A percentile compares a stretch with the other conserved stretches of the same genome.
These are phyloP conservation scores for Dasyurus viverrinus DNA, from an alignment of 2,113 vertebrate genomes.

Conservation along the genomic window DNA sequence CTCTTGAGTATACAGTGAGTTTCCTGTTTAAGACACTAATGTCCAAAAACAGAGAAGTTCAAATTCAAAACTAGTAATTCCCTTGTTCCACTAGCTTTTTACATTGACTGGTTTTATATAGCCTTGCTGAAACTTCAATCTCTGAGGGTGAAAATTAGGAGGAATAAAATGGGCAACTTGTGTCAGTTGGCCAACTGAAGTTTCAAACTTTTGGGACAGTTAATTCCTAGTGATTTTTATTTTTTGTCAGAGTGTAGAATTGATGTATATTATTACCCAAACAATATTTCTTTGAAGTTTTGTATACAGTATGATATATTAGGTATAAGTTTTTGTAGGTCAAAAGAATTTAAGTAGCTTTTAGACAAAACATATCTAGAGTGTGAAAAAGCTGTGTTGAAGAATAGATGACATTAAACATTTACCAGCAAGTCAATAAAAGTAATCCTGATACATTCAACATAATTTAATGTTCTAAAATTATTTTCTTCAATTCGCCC, in stretches of 20 bases:
- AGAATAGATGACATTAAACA: slow-evolving; percentile 75
- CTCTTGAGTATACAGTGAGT: background rate
- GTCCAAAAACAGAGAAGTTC: slow-evolving; percentile 16
- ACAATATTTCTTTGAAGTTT: slow-evolving; percentile 75
- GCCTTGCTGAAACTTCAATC: background rate
- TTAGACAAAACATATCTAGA: slow-evolving; percentile 79
- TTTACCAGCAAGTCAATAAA: slow-evolving; percentile 80
- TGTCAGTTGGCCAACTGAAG: slow-evolving; percentile 39
- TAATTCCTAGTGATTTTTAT: slow-evolving; percentile 68
- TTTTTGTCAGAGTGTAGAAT: slow-evolving; percentile 69
- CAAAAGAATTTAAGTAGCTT: slow-evolving; percentile 78
- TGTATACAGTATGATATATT: slow-evolving; percentile 74
- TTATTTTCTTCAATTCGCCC: slow-evolving; percentile 68
- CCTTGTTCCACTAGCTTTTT: slow-evolving; percentile 24
- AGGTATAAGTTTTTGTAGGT: slow-evolving; percentile 80
- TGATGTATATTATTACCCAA: slow-evolving; percentile 76
- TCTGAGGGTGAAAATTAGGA: background rate
- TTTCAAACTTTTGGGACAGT: slow-evolving; percentile 53
- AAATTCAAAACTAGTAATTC: slow-evolving; percentile 46
- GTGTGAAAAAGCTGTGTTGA: slow-evolving; percentile 78
- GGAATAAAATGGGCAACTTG: slow-evolving; percentile 43
- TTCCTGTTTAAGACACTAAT: slow-evolving; percentile 47
- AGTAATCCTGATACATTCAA: slow-evolving; percentile 74
- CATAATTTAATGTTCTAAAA: slow-evolving; percentile 82
- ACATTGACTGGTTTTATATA: background rate